These are phyloP conservation scores for Octopus bimaculoides DNA, from an alignment of 1,140 invertebrate genomes.

Conservation along the genomic window DNA sequence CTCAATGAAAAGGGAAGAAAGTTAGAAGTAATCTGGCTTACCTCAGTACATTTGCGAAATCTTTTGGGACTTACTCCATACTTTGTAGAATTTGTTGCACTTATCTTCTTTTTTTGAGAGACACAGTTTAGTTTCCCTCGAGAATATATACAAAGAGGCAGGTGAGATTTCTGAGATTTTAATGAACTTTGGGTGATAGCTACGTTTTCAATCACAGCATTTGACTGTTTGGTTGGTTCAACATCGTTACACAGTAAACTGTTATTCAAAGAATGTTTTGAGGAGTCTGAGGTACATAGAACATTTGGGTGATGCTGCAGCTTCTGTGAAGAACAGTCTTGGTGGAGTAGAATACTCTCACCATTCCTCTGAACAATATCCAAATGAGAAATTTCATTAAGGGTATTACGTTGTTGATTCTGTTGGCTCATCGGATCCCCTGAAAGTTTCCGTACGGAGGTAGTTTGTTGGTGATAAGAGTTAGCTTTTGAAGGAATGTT, in stretches of 20 bases:
- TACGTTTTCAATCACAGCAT: not conserved
- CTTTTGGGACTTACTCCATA: not conserved
- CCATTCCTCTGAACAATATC: not conserved
- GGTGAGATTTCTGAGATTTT: constrained; percentile 33
- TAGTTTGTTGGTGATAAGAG: constrained; percentile 3
- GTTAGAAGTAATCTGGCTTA: not conserved
- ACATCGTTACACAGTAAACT: not conserved
- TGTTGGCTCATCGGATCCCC: not conserved
- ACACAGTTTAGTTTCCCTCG: constrained; percentile 15
- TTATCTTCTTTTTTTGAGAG: not conserved
- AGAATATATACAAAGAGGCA: constrained; percentile 25
- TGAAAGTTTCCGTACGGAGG: not conserved
- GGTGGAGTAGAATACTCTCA: not conserved
- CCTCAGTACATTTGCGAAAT: constrained; percentile 7
- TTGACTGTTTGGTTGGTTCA: not conserved
- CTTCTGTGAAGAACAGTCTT: not conserved
- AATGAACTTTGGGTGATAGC: not conserved
- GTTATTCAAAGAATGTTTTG: too few species aligned
- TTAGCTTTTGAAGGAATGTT: constrained; percentile 10
- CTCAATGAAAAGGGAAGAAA: not conserved
- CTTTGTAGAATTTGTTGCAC: not conserved
- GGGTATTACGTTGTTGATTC: not conserved
- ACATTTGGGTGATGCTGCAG: not conserved
- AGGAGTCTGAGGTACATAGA: not conserved
- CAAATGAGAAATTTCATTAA: not conserved